phyloP scores from a whole-genome alignment of 2,797 vertebrate species.

The Rachycentron canadum region DNA sequence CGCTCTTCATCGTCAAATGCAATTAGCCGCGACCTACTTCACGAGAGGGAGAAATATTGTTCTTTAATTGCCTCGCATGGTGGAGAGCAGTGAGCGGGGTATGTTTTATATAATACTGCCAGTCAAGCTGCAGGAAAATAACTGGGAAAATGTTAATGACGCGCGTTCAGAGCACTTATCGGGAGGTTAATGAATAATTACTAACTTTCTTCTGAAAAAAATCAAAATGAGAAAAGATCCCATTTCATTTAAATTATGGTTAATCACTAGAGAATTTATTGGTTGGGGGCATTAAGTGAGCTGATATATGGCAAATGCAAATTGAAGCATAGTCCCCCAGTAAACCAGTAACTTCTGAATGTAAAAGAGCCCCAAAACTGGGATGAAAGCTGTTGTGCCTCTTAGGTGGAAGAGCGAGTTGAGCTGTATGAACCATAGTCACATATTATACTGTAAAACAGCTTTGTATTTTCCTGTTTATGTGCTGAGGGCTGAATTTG shows the following conservation, averaged over 20 bases:
- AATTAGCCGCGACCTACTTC: slow-evolving; percentile 82
- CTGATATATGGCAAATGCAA: slow-evolving; percentile 33
- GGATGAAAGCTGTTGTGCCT: slow-evolving; percentile 8
- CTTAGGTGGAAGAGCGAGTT: not conserved
- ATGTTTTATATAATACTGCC: slow-evolving; percentile 66
- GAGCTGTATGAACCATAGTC: not conserved
- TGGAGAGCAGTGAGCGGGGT: slow-evolving; percentile 66
- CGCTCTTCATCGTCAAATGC: slow-evolving; percentile 75
- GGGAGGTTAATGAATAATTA: slow-evolving; percentile 86
- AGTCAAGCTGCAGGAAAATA: slow-evolving; percentile 72
- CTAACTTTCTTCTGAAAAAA: slow-evolving; percentile 38
- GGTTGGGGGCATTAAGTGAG: slow-evolving; percentile 21
- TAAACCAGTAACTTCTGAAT: slow-evolving; percentile 1
- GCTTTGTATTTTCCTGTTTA: not conserved
- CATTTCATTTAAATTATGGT: slow-evolving; percentile 43
- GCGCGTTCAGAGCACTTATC: slow-evolving; percentile 78
- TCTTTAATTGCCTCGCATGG: slow-evolving; percentile 81
- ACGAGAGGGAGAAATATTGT: slow-evolving; percentile 70
- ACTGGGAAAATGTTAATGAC: slow-evolving; percentile 77
- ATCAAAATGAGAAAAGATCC: slow-evolving; percentile 30
- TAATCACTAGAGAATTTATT: slow-evolving; percentile 46
- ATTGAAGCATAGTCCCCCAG: not conserved
- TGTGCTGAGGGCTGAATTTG: not conserved
- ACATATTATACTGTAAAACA: not conserved
- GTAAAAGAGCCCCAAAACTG: not conserved